A percentile compares a stretch with the other conserved stretches of the same genome.
phyloP scores from a whole-genome alignment of 2,797 vertebrate genomes.

The Meriones psammophilus region DNA sequence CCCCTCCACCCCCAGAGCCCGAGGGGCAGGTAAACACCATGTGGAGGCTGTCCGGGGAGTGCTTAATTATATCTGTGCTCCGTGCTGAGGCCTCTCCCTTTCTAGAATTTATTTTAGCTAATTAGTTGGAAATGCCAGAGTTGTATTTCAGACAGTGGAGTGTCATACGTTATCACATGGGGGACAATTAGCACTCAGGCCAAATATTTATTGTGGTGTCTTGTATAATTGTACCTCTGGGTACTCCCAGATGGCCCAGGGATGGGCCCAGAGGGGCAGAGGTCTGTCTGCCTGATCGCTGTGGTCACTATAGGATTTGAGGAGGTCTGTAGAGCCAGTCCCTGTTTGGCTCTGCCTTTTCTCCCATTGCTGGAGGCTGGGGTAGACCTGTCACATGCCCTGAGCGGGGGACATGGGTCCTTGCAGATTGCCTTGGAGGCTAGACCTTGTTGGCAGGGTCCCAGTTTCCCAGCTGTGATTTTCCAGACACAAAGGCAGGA shows the following conservation, averaged over 20 bases:
- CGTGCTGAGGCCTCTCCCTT: slow-evolving; percentile 80
- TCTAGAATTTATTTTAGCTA: slow-evolving; percentile 86
- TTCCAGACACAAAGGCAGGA: background rate
- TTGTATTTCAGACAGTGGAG: slow-evolving; percentile 84
- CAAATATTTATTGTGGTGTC: slow-evolving; percentile 82
- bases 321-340: background rate
- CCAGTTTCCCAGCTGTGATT: background rate
- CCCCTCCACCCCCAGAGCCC: no score
- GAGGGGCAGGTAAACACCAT: slow-evolving; percentile 20
- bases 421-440: background rate
- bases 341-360: accelerated
- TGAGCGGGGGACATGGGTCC: accelerated
- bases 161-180: slow-evolving; percentile 75
- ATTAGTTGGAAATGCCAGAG: slow-evolving; percentile 88
- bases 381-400: accelerated
- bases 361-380: accelerated
- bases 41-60: slow-evolving; percentile 73
- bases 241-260: slow-evolving; percentile 60
- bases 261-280: slow-evolving; percentile 19
- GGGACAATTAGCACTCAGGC: slow-evolving; percentile 80
- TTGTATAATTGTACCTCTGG: slow-evolving; percentile 74
- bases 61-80: slow-evolving; percentile 80
- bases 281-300: background rate
- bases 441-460: background rate
- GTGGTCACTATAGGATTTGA: background rate